Percentiles rank a stretch among this genome's conserved stretches.
Conservation (phyloP, 2,113 vertebrate species). For the Scolopax mira region DNA sequence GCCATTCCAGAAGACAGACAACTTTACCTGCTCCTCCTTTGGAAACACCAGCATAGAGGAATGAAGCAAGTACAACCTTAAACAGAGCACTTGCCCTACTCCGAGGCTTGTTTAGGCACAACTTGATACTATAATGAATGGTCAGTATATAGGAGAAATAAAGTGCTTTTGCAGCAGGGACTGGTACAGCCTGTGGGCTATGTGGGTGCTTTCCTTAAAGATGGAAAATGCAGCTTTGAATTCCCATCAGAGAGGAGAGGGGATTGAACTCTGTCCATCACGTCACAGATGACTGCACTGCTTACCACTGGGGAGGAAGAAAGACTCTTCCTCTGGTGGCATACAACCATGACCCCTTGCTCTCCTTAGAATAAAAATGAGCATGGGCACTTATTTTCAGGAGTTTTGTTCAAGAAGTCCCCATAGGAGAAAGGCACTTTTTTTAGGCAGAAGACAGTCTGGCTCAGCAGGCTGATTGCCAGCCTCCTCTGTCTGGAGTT, state of each 20-base stretch:
- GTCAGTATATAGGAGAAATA: not conserved
- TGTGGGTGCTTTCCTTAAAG: not conserved
- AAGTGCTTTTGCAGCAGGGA: not conserved
- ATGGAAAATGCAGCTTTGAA: not conserved
- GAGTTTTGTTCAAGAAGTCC: not conserved
- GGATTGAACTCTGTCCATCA: not conserved
- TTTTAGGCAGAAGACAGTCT: not conserved
- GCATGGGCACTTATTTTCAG: not conserved
- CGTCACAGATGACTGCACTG: not conserved
- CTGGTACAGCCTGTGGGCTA: not conserved
- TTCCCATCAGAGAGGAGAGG: not conserved
- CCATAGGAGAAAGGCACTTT: not conserved
- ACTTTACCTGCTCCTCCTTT: not conserved
- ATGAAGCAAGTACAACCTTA: not conserved
- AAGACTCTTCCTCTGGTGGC: not conserved
- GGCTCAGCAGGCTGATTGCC: not conserved
- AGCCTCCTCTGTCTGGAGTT: not conserved
- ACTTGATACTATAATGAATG: not conserved
- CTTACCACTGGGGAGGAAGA: not conserved
- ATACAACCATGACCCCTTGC: not conserved
- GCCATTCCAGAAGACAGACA: not conserved
- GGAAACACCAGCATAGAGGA: not conserved
- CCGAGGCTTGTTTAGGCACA: not conserved
- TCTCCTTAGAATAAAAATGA: constrained; percentile 7
- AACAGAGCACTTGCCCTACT: not conserved